Base-by-base conservation (phyloP, 2,797 vertebrate species). In the Karalla daura region DNA sequence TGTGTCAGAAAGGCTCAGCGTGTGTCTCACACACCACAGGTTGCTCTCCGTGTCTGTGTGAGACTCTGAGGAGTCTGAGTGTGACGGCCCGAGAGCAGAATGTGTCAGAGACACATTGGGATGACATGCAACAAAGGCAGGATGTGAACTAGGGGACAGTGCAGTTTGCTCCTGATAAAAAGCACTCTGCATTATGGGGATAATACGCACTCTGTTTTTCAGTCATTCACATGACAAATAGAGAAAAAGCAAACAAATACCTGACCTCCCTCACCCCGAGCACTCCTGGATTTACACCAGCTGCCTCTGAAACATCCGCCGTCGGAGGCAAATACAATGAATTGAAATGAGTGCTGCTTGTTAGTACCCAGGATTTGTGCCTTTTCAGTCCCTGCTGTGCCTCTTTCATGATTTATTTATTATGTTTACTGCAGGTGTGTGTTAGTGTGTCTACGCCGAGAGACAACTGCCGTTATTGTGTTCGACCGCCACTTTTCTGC, bases 241-340 rank as follows among this genome's bases (percentile, higher is more conserved):
- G 45, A 40, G 15, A 15, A 24, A 43, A 37, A 21, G 13, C n/a
- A n/a, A n/a, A 30, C 4, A 14, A 40, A 40, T 1, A 14, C 8
- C 39, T 30, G 27, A 53, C 27, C 27, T 5, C n/a, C 21, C 15
- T 27, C n/a, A 39, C 32, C 30, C 36, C 14, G 33, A 21, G 0
- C n/a, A 21, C 20, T 50, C 18, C 15, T 46, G 27, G 18, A 33
- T 43, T 64, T 47, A 33, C 36, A 69, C 30, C 36, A 41, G 36
- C 51, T 49, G 24, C 43, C 18, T 28, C 44, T 59, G 12, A 63
- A 59, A 43, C 39, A 24, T 35, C 49, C 41, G 3, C 33, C 1
- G 45, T 63, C 49, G 53, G 6, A 36, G 46, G 25, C 33, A 73
- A 67, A 76, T 54, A 28, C 18, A 54, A 12, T 64, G 68, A 33